Evolutionary conservation across 2,797 vertebrate genomes (phyloP).

Genomic region (Sphenopsis melanotis): DNA sequence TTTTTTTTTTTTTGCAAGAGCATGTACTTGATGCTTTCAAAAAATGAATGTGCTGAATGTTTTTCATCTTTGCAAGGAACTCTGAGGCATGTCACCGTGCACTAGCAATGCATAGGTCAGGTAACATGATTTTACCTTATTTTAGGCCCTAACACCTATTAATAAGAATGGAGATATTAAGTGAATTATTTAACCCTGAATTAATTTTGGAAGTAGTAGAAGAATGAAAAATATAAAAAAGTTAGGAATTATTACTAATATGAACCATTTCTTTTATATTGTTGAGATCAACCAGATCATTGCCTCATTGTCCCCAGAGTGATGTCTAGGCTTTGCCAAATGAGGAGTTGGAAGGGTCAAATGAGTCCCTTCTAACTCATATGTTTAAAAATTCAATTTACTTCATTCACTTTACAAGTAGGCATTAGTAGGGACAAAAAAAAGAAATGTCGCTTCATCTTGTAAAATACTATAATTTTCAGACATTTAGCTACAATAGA

Average conservation of each 20-base stretch:
- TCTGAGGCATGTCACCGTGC: accelerated
- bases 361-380: not conserved
- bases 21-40: not conserved
- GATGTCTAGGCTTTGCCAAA: not conserved
- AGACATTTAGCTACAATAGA: not conserved
- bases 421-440: not conserved
- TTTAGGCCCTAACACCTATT: not conserved
- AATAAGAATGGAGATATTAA: not conserved
- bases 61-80: not conserved
- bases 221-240: not conserved
- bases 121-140: not conserved
- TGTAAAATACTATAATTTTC: not conserved
- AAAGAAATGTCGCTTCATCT: not conserved
- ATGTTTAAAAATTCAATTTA: not conserved
- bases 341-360: not conserved
- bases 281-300: not conserved
- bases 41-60: not conserved
- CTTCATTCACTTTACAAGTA: not conserved
- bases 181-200: not conserved
- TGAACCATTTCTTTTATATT: not conserved
- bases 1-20: not conserved
- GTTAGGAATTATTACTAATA: not conserved
- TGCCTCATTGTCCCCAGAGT: not conserved
- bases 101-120: not conserved
- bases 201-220: not conserved